A percentile compares a stretch with the other conserved stretches of the same genome.
These are phyloP conservation scores for Charaxes varanes DNA, from an alignment of 1,140 invertebrate genomes.

Conservation along the genomic window DNA sequence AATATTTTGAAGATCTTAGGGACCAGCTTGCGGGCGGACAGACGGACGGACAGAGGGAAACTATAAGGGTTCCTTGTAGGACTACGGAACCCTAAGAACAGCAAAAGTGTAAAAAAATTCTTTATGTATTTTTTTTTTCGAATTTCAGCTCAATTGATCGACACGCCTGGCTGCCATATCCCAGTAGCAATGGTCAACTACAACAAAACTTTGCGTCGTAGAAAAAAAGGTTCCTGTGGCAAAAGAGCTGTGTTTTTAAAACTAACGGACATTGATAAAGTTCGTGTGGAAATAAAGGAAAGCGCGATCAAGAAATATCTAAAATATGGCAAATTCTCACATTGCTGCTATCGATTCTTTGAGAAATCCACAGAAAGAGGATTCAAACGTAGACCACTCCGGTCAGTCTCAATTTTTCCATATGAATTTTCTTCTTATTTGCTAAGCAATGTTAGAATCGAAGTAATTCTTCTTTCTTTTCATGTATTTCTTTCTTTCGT, in stretches of 20 bases:
- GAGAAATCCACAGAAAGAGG: conserved; percentile 13
- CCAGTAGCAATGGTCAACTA: conserved; percentile 38
- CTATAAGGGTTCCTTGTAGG: too few relatives aligned
- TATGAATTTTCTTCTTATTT: too few relatives aligned
- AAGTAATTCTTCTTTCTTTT: too few relatives aligned
- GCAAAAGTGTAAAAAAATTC: too few relatives aligned
- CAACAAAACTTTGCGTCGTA: conserved; percentile 17
- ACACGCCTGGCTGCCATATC: conserved; percentile 49
- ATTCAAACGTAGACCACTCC: conserved; percentile 21
- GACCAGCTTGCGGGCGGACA: too few relatives aligned
- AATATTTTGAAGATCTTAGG: too few relatives aligned
- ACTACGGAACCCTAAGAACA: too few relatives aligned
- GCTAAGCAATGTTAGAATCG: too few relatives aligned
- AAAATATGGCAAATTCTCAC: conserved; percentile 24
- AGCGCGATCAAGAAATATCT: conserved; percentile 31
- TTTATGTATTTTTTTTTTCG: conserved; percentile 6
- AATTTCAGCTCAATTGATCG: conserved; percentile 34
- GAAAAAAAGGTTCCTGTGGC: conserved; percentile 32
- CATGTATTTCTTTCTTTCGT: too few relatives aligned
- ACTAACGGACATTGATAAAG: conserved; percentile 24
- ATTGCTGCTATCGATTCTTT: conserved; percentile 49
- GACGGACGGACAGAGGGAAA: too few relatives aligned
- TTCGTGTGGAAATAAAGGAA: conserved; percentile 34
- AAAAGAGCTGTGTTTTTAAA: conserved; percentile 41
- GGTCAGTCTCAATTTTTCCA: too few relatives aligned